Evolutionary conservation across 1,140 invertebrate genomes (phyloP), one percentile per base, ranked within the genome.

Genomic region (Daktulosphaira vitifoliae): DNA sequence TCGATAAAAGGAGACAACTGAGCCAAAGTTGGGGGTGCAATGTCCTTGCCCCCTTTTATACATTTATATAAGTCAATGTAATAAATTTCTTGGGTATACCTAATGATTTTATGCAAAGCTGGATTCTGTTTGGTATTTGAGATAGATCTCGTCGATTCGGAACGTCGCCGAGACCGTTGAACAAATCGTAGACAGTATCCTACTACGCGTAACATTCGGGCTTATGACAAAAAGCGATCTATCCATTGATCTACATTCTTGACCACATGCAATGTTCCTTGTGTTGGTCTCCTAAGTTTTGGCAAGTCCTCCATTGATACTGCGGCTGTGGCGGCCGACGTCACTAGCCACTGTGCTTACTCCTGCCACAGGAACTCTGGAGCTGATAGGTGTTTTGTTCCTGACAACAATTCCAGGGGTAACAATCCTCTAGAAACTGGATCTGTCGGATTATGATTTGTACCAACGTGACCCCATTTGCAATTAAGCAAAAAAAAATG

Each of bases 381-480:
- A 11, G 16, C 16, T 52, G 16, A 2, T 6, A 42, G 13, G 16
- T 42, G 13, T 7, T 42, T 42, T 5, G 38, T 15, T 3, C 13
- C 3, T 42, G 38, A 42, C 3, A 42, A 42, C 52, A 71, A 48
- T 5, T 51, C 39, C 3, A 65, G 18, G 16, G 67, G 52, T 4
- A 29, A n/a, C 9, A 42, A 16, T 18, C 56, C 56, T n/a, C 39
- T n/a, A 18, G 62, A 65, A 2, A 50, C n/a, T 20, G 22, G 29
- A 50, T 65, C 62, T 25, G 44, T 46, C 7, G 62, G 62, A 37
- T 65, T 65, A 26, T n/a, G 2, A 38, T 3, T n/a, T 6, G 50
- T 52, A 2, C 8, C 22, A 3, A 66, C 37, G 48, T 48, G n/a
- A 20, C 37, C 51, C 39, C 37, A 38, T 8, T 25, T 8, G 23